phyloP scores from a whole-genome alignment of 2,113 vertebrate species.

The Anthoscopus minutus region DNA sequence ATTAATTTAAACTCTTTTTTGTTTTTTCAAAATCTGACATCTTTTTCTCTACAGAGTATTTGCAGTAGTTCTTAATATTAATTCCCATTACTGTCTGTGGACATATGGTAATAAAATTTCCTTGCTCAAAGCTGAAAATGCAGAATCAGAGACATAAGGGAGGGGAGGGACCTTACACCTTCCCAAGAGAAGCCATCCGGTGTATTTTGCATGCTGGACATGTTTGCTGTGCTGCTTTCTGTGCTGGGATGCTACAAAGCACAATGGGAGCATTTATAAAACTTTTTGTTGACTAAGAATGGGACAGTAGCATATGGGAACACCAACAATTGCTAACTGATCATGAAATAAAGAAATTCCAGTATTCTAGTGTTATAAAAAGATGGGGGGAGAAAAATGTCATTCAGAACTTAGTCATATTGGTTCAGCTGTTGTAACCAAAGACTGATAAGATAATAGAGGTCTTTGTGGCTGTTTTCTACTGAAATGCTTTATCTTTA shows the following conservation, averaged over 20 bases:
- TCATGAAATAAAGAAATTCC: slow-evolving; percentile 90
- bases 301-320: slow-evolving; percentile 82
- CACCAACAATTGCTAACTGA: slow-evolving; percentile 87
- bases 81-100: neutral
- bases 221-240: slow-evolving; percentile 69
- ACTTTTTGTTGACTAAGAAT: slow-evolving; percentile 84
- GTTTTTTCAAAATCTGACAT: neutral
- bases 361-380: slow-evolving; percentile 79
- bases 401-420: slow-evolving; percentile 91
- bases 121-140: neutral
- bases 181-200: neutral
- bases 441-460: slow-evolving; percentile 94
- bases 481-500: slow-evolving; percentile 96
- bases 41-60: neutral
- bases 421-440: slow-evolving; percentile 96
- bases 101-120: neutral
- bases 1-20: neutral
- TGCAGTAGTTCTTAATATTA: neutral
- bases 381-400: slow-evolving; percentile 66
- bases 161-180: slow-evolving; percentile 1
- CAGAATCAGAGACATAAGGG: neutral
- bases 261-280: slow-evolving; percentile 86
- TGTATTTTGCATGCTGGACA: slow-evolving; percentile 61
- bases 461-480: slow-evolving; percentile 93
- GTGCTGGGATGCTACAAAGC: slow-evolving; percentile 67